phyloP scores from a whole-genome alignment of 2,113 vertebrate genomes.

The Morone chrysops region DNA sequence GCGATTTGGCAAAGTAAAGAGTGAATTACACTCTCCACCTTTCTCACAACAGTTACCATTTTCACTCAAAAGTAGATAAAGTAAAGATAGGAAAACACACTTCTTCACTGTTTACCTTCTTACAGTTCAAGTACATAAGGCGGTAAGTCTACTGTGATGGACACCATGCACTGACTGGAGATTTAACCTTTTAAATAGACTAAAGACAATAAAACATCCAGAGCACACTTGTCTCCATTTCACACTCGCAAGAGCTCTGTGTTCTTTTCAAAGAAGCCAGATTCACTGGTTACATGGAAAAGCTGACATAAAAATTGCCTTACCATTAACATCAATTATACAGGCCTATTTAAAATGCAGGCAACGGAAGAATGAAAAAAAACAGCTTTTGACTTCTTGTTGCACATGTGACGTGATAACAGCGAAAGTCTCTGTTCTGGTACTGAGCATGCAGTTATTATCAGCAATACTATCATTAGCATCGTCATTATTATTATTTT shows the following conservation, averaged over 20 bases:
- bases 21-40: not conserved
- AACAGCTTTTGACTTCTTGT: not conserved
- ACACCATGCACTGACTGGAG: not conserved
- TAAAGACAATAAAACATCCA: not conserved
- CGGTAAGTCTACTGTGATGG: too few relatives aligned
- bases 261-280: not conserved
- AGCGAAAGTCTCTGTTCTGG: slow-evolving; percentile 26
- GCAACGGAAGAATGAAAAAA: not conserved
- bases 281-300: not conserved
- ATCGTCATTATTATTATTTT: slow-evolving; percentile 38
- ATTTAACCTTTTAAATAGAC: not conserved
- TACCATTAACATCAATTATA: slow-evolving; percentile 31
- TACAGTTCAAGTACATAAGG: not conserved
- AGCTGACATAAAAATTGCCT: slow-evolving; percentile 18
- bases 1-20: not conserved
- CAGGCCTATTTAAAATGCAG: not conserved
- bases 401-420: slow-evolving; percentile 24
- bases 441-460: slow-evolving; percentile 32
- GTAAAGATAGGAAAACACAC: not conserved
- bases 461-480: slow-evolving; percentile 60
- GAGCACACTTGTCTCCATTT: not conserved
- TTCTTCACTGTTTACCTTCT: too few relatives aligned
- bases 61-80: not conserved
- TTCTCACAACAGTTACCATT: not conserved
- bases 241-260: not conserved